Conservation (phyloP, 2,797 vertebrate genomes). For the Enoplosus armatus region DNA sequence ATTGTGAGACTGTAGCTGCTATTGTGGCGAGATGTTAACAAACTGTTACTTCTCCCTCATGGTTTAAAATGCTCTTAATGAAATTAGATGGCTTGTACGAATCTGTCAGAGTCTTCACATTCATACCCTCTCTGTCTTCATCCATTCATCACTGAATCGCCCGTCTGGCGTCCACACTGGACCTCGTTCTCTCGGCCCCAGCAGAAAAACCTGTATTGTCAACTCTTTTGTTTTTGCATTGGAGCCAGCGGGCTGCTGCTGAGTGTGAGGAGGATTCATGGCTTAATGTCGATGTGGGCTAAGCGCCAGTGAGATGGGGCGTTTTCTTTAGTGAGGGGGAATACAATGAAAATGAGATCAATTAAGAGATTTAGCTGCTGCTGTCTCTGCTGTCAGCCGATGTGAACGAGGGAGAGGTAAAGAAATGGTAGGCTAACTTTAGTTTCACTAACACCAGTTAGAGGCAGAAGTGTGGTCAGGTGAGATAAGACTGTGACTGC, state of each 20-base stretch:
- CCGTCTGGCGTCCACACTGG: background rate
- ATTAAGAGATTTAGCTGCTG: constrained; percentile 52
- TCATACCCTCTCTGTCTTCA: background rate
- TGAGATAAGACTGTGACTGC: constrained; percentile 27
- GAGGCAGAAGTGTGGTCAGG: constrained; percentile 1
- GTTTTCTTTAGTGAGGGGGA: constrained; percentile 33
- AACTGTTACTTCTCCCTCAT: background rate
- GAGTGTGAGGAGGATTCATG: constrained; percentile 28
- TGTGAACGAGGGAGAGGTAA: constrained; percentile 9
- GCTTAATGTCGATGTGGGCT: constrained; percentile 32
- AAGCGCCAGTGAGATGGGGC: constrained; percentile 6
- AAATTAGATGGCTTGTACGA: background rate
- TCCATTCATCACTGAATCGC: background rate
- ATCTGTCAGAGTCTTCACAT: background rate
- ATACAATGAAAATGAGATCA: constrained; percentile 39
- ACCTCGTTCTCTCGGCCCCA: background rate
- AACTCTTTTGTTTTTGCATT: background rate
- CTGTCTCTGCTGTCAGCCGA: constrained; percentile 25
- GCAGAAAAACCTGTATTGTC: constrained; percentile 40
- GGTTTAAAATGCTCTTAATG: background rate
- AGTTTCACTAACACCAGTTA: background rate
- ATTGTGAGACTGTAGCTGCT: background rate
- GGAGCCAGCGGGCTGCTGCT: constrained; percentile 2
- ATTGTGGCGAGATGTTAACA: background rate
- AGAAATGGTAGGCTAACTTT: background rate